Evolutionary conservation across 1,140 invertebrate genomes (phyloP), one percentile per base, ranked within the genome.

Genomic region (Papilio xuthus): DNA sequence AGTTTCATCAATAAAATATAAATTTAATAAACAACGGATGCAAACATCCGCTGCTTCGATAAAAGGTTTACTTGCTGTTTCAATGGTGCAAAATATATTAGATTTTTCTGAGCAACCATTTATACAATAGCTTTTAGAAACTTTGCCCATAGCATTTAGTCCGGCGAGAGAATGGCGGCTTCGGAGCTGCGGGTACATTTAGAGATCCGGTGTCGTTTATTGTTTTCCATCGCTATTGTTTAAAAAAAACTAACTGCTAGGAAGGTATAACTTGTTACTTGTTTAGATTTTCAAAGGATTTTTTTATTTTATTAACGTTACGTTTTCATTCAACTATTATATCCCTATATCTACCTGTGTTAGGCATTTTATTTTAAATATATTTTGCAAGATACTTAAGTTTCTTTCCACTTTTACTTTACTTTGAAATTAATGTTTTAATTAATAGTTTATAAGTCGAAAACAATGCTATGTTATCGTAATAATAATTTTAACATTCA

Each of bases 141-240:
- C 60, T 67, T 67, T 28, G 26, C 15, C 60, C 6, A 67, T 28
- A 67, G 26, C 26, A 13, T 20, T 56, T 67, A 67, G 60, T 18
- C 12, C 60, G 60, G 13, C 13, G 26, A 28, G 7, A 67, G 13
- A 67, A 67, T 67, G 26, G 12, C 26, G 60, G 26, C 26, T 18
- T 15, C 26, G 60, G 3, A 67, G 60, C n/a, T 67, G 60, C 60
- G 60, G 56, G 4, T 18, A 67, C 60, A 67, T 32, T 67, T 67
- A 60, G 12, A 67, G 13, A 67, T 67, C 60, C 60, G 26, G 60
- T 67, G 60, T 67, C 60, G 13, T 28, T 67, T 15, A 67, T 67
- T 67, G 60, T 67, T 67, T 67, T 32, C 26, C 60, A 67, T 67
- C 60, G 60, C 26, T 67, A 28, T 67, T 67, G 60, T 67, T 67